A percentile compares a stretch with the other conserved stretches of the same genome.
Evolutionary conservation across 2,888 invertebrate genomes (phyloP).

Genomic region (Bellardia bayeri): DNA sequence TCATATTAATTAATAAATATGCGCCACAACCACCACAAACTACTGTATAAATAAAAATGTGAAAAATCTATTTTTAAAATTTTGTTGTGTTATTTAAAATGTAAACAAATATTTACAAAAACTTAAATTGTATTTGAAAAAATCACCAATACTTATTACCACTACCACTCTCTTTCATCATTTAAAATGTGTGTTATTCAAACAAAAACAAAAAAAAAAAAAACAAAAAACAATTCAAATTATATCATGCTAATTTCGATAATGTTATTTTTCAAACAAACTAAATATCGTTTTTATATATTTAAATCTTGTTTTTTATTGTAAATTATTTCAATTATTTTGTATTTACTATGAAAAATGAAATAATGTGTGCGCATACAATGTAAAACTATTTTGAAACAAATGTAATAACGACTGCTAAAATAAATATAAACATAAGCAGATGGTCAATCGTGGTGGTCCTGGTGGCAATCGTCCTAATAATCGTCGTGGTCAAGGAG

Average conservation of each 20-base stretch:
- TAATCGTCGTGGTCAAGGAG: conserved; percentile 82
- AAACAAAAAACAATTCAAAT: conserved; percentile 41
- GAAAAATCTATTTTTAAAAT: conserved; percentile 44
- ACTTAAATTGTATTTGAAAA: conserved; percentile 51
- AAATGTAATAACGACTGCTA: conserved; percentile 4
- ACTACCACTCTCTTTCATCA: conserved; percentile 48
- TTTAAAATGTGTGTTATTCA: conserved; percentile 62
- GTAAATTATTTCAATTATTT: conserved; percentile 36
- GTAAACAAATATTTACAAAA: conserved; percentile 51
- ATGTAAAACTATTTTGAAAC: not conserved
- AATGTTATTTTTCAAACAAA: conserved; percentile 46
- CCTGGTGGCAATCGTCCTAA: conserved; percentile 81
- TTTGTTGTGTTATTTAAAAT: conserved; percentile 44
- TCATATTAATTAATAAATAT: conserved; percentile 23
- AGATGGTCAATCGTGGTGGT: conserved; percentile 85
- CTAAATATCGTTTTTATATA: conserved; percentile 23
- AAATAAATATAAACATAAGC: conserved; percentile 70
- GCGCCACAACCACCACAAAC: conserved; percentile 44
- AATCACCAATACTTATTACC: conserved; percentile 20
- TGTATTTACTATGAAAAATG: conserved; percentile 1
- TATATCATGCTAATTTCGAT: conserved; percentile 30
- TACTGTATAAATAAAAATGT: conserved; percentile 45
- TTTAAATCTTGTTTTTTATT: conserved; percentile 7
- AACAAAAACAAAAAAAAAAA: not conserved
- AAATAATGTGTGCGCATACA: conserved; percentile 28